Conservation (phyloP, 1,140 invertebrate genomes). For the Agrypnia vestita region DNA sequence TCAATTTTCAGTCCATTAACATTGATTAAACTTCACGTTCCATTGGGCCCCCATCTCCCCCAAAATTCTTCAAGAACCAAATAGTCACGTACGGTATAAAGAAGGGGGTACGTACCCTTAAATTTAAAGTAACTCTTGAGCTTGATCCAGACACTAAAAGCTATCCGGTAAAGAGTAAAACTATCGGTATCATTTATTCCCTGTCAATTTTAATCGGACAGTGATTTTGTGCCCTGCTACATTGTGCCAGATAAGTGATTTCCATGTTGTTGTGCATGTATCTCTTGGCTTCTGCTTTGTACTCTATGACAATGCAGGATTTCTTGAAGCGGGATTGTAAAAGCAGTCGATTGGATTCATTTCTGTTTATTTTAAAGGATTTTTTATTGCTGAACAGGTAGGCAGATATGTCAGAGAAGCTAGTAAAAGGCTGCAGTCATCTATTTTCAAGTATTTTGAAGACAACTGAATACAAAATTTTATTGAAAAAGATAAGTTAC, state of each 20-base stretch:
- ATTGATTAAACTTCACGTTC: constrained; percentile 55
- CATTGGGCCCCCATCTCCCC: constrained; percentile 35
- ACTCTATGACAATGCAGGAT: constrained; percentile 5
- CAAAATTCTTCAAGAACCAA: constrained; percentile 44
- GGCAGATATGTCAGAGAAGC: neutral
- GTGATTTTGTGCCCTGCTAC: too few species aligned
- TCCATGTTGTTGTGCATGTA: neutral
- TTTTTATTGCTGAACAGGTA: constrained; percentile 24
- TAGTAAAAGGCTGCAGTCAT: too few species aligned
- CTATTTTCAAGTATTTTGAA: too few species aligned
- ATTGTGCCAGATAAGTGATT: too few species aligned
- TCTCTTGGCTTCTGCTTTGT: neutral
- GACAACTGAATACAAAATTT: too few species aligned
- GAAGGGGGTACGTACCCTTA: constrained; percentile 28
- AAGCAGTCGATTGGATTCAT: constrained; percentile 27
- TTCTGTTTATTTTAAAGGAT: constrained; percentile 27
- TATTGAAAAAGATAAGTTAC: too few species aligned
- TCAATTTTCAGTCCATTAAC: constrained; percentile 57
- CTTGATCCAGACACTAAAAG: neutral
- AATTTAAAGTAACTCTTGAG: constrained; percentile 31
- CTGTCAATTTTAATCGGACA: neutral
- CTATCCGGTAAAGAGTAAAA: neutral
- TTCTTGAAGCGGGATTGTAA: constrained; percentile 28
- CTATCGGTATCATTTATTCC: neutral
- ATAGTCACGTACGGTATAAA: constrained; percentile 45